Conservation (phyloP, 2,888 invertebrate species). For the Drosophila demipolita region DNA sequence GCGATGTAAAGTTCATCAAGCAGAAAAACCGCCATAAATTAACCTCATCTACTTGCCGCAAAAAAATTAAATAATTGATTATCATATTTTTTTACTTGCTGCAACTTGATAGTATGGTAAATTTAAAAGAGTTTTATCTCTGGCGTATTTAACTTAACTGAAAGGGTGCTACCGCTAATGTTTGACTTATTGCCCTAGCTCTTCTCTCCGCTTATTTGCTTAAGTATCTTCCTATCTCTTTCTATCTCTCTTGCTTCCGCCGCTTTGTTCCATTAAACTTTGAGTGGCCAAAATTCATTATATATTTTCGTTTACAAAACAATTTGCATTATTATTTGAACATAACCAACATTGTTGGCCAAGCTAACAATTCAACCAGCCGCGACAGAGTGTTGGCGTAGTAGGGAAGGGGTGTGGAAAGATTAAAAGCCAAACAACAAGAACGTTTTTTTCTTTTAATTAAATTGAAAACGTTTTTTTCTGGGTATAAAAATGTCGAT, state of each 20-base stretch:
- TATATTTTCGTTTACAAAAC: slow-evolving; percentile 68
- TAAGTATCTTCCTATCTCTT: background rate
- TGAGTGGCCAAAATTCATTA: slow-evolving; percentile 53
- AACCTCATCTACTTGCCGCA: background rate
- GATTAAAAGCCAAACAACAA: slow-evolving; percentile 43
- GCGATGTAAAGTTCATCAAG: background rate
- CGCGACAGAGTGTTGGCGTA: background rate
- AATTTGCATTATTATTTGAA: slow-evolving; percentile 73
- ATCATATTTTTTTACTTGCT: slow-evolving; percentile 15
- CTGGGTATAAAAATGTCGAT: slow-evolving; percentile 38
- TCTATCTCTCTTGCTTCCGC: background rate
- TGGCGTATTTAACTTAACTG: slow-evolving; percentile 45
- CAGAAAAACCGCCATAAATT: background rate
- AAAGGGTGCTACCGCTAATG: slow-evolving; percentile 14
- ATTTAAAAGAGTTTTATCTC: slow-evolving; percentile 25
- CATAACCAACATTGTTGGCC: slow-evolving; percentile 43
- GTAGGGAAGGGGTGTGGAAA: background rate
- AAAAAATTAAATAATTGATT: slow-evolving; percentile 2
- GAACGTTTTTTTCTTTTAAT: slow-evolving; percentile 60
- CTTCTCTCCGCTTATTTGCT: slow-evolving; percentile 4
- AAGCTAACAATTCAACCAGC: slow-evolving; percentile 53
- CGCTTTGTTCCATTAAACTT: slow-evolving; percentile 30
- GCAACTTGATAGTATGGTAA: slow-evolving; percentile 25
- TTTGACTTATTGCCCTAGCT: slow-evolving; percentile 6
- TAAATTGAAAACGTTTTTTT: slow-evolving; percentile 75